Evolutionary conservation across 2,888 invertebrate genomes (phyloP), one percentile per base, ranked within the genome.

Genomic region (Lepidocyrtinus sp.): DNA sequence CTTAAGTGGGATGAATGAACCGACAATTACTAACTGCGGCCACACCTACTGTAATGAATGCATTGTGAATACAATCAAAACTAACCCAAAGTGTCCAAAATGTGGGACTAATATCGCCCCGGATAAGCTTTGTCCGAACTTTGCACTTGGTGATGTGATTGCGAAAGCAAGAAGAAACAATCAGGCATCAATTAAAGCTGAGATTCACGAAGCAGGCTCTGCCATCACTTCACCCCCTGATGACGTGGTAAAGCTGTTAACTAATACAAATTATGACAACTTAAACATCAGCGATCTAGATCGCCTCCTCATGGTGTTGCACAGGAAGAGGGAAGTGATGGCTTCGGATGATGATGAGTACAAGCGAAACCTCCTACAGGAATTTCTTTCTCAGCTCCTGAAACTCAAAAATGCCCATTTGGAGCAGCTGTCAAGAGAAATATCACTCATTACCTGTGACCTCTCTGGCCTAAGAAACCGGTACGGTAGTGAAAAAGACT

Each of bases 11-110:
- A 95, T 97, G 81, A 93, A 94, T 85, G 96, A 96, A 89, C 96
- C 97, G 0, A 94, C 96, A 89, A 95, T 97, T 87, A 96, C 96
- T 0, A 92, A 94, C 85, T 97, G 97, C 89, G 97, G 97, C 0
- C 97, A 97, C 88, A 96, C 96, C 0, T 97, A 95, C 90, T 97
- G 97, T 89, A 93, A 92, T 88, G 91, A 92, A 19, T 97, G 97
- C 89, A 94, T 97, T 67, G 89, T 90, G 21, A 91, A 91, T 85
- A 92, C 93, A 1, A 90, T 95, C 50, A 93, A 93, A 87, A 89
- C 90, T 1, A 91, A 90, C 80, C 92, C 92, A 78, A 90, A 94
- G 63, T 97, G 96, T 88, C 96, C 96, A 0, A 95, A 95, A 88
- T 97, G 96, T 88, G 94, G 93, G 1, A 90, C 96, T 7, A 92